A percentile compares a stretch with the other conserved stretches of the same genome.
These are phyloP conservation scores for Dasypus novemcinctus DNA, from an alignment of 2,113 vertebrate genomes.

Conservation along the genomic window DNA sequence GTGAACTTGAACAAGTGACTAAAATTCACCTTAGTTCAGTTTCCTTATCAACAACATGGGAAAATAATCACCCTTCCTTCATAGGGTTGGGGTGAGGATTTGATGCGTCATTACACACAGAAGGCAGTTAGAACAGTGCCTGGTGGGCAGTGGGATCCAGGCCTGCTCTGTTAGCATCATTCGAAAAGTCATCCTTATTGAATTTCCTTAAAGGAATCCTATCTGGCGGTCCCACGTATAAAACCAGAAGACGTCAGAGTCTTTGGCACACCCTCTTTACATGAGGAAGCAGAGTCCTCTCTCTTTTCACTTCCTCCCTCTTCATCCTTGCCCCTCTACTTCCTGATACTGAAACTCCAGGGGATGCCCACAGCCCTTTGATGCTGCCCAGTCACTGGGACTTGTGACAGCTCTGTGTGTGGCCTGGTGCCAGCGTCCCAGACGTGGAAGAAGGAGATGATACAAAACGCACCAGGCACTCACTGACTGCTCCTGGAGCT, in stretches of 20 bases:
- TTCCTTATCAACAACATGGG: constrained; percentile 17
- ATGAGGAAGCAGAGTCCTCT: background rate
- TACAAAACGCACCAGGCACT: background rate
- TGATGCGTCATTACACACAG: background rate
- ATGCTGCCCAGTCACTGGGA: background rate
- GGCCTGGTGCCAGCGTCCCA: background rate
- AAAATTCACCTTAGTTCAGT: background rate
- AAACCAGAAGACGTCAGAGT: background rate
- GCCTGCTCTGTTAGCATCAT: background rate
- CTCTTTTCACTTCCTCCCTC: background rate
- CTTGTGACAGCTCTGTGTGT: background rate
- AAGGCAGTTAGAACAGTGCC: background rate
- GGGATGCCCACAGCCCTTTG: background rate
- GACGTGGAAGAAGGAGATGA: fast-evolving
- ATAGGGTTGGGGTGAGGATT: background rate
- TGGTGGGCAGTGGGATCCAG: background rate
- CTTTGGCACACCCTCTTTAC: background rate
- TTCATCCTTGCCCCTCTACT: background rate
- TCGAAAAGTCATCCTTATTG: background rate
- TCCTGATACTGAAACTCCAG: background rate
- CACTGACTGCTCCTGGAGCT: background rate
- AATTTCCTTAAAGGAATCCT: background rate
- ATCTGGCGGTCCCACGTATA: background rate
- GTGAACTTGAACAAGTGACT: background rate
- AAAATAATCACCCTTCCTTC: background rate